These are phyloP conservation scores for Forficula auricularia DNA, from an alignment of 1,140 invertebrate species.

Conservation along the genomic window DNA sequence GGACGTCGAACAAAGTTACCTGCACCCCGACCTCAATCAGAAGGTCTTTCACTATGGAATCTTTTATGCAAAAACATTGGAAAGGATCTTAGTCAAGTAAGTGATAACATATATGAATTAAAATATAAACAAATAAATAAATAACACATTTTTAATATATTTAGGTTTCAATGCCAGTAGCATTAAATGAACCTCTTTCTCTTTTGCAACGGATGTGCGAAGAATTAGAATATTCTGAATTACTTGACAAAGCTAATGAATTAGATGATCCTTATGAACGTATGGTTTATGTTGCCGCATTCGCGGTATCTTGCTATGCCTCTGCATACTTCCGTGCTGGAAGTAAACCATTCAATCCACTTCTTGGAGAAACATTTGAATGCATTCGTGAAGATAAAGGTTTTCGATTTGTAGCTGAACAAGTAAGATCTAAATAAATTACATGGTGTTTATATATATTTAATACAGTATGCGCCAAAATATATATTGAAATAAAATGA, in stretches of 20 bases:
- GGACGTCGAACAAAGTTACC: constrained; percentile 55
- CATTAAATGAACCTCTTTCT: constrained; percentile 71
- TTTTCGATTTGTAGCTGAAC: constrained; percentile 57
- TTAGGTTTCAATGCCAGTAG: constrained; percentile 37
- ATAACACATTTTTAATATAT: too few species aligned
- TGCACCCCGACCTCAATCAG: constrained; percentile 46
- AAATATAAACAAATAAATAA: too few species aligned
- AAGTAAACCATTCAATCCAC: constrained; percentile 76
- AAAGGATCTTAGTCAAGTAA: constrained; percentile 65
- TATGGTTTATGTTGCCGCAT: constrained; percentile 60
- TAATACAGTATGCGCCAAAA: neutral
- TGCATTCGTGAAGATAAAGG: constrained; percentile 49
- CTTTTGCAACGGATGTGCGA: constrained; percentile 65
- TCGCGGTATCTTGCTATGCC: constrained; percentile 48
- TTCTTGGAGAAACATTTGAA: constrained; percentile 74
- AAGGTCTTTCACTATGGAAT: constrained; percentile 62
- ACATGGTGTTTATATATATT: constrained; percentile 1
- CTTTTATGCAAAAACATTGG: constrained; percentile 70
- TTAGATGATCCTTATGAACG: constrained; percentile 44
- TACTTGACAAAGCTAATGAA: constrained; percentile 53
- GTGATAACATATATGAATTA: too few species aligned
- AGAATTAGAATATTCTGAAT: constrained; percentile 65
- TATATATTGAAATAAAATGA: neutral
- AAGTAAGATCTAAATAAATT: constrained; percentile 25
- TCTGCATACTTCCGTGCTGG: constrained; percentile 59